Percentiles rank a stretch among this genome's conserved stretches.
Evolutionary conservation across 2,888 invertebrate genomes (phyloP).

Genomic region (Tetragonula carbonaria): DNA sequence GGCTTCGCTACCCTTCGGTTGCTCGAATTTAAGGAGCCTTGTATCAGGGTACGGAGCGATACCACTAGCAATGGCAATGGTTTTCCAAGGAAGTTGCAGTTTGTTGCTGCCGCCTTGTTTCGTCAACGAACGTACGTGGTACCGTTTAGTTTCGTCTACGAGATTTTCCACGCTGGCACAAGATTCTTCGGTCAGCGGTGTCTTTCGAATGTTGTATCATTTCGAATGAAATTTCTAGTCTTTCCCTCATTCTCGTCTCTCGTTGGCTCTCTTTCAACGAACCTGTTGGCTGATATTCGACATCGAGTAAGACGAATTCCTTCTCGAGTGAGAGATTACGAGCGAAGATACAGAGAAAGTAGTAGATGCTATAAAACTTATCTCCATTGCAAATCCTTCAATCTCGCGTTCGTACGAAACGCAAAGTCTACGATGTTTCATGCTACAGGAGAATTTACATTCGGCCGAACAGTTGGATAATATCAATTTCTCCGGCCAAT

Average conservation of each 20-base stretch:
- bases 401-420: background rate
- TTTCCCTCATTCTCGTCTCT: background rate
- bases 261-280: too few relatives aligned
- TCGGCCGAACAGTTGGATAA: background rate
- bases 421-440: background rate
- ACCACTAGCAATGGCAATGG: background rate
- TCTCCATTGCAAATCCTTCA: background rate
- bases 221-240: background rate
- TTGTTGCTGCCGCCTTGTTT: background rate
- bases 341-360: too few relatives aligned
- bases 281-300: too few relatives aligned
- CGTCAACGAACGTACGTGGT: background rate
- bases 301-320: too few relatives aligned
- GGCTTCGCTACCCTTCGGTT: constrained; percentile 25
- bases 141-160: background rate
- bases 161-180: background rate
- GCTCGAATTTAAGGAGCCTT: constrained; percentile 44
- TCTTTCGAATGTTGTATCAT: background rate
- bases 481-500: background rate
- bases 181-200: background rate
- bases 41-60: background rate
- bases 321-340: too few relatives aligned
- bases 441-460: background rate
- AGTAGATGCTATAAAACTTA: background rate
- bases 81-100: background rate